These are phyloP conservation scores for Sylvilagus floridanus DNA, from an alignment of 2,797 vertebrate species.

Conservation along the genomic window DNA sequence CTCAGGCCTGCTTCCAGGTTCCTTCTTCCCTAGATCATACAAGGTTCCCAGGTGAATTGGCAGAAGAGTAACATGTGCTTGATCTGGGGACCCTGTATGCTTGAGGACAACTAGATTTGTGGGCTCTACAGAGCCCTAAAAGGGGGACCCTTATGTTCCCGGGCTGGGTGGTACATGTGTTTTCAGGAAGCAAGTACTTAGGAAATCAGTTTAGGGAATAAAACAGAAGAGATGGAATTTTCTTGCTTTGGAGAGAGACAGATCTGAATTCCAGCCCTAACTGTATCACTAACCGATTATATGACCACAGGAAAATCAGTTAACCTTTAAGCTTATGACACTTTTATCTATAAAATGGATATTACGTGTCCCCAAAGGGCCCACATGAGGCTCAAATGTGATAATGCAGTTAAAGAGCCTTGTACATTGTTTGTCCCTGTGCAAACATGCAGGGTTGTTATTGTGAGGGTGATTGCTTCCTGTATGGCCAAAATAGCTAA, in stretches of 20 bases:
- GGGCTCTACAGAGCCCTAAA: background rate
- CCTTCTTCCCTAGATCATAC: constrained; percentile 4
- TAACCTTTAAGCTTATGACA: constrained; percentile 50
- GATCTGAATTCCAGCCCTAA: constrained; percentile 37
- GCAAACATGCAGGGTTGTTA: constrained; percentile 66
- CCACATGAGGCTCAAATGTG: constrained; percentile 39
- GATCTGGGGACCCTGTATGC: background rate
- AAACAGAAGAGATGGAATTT: constrained; percentile 48
- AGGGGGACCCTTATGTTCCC: constrained; percentile 10
- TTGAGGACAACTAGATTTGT: constrained; percentile 31
- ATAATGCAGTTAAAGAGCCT: constrained; percentile 45
- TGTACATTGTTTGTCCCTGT: constrained; percentile 57
- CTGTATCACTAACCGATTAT: constrained; percentile 38
- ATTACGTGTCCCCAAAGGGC: constrained; percentile 2
- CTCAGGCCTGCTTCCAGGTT: constrained; percentile 8
- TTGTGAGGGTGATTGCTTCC: constrained; percentile 72
- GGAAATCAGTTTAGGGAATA: background rate
- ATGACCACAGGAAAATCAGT: constrained; percentile 48
- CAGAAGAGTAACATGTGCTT: background rate
- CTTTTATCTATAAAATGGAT: constrained; percentile 56
- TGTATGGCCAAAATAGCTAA: constrained; percentile 70
- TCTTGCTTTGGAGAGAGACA: constrained; percentile 42
- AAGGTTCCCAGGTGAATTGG: background rate
- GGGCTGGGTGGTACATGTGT: background rate
- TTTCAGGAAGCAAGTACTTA: background rate